Evolutionary conservation across 2,888 invertebrate species (phyloP), one percentile per base, ranked within the genome.

Genomic region (Sinhomidia bicolor): DNA sequence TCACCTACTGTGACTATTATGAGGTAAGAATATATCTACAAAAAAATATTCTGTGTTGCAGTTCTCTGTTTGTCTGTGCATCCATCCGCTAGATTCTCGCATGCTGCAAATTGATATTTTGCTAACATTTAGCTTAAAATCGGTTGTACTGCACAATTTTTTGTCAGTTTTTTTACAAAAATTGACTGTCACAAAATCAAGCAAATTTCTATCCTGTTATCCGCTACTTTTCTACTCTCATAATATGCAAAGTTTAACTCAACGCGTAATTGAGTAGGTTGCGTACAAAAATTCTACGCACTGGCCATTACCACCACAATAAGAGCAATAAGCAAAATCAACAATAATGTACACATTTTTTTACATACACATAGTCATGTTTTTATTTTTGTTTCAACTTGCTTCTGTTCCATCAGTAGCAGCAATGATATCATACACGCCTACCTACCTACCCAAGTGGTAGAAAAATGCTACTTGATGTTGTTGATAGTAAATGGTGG

Each of bases 231-330:
- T 41, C 7, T 60, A 60, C 62, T 54, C 9, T 4, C 54, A 4
- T 36, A n/a, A n/a, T n/a, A n/a, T n/a, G 51, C 57, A 60, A 10
- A 29, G 23, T 44, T 81, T 44, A 65, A 74, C 47, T 12, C 0
- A 26, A 88, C 65, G 79, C 60, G 83, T 88, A 84, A 83, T 78
- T 83, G 82, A 78, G 88, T 83, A 54, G 44, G 79, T 68, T 88
- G 47, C 68, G 36, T 78, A 68, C 14, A 76, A 68, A 68, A 23
- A 60, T 44, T 76, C 36, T 51, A 62, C 44, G 29, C 54, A 60
- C 78, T 85, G 76, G 29, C 78, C 85, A 78, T 44, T 29, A 84
- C 71, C 76, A 82, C 44, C 57, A 51, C 57, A 54, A 68, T 14
- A 36, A 26, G 36, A n/a, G 2, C 60, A 26, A n/a, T 12, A 54